These are phyloP conservation scores for Trichonephila clavata DNA, from an alignment of 1,140 invertebrate genomes.

Conservation along the genomic window DNA sequence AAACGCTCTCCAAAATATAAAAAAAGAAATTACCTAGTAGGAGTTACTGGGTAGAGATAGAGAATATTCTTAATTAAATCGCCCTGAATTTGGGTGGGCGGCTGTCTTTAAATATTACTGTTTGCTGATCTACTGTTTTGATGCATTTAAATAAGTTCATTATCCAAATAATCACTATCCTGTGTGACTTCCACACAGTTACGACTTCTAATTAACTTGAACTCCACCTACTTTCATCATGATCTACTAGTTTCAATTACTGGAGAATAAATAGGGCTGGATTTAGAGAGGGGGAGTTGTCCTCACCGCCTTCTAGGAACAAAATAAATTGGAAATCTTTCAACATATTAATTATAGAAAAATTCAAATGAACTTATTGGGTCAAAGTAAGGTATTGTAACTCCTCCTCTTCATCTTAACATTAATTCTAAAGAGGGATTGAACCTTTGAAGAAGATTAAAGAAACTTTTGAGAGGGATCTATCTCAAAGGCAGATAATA, in stretches of 20 bases:
- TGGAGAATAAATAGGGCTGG: no score
- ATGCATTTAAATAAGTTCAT: conserved; percentile 50
- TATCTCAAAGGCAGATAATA: no score
- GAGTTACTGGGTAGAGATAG: neutral
- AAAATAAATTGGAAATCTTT: neutral
- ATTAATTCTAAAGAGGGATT: no score
- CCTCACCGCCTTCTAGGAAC: neutral
- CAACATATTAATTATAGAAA: no score
- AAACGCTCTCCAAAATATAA: neutral
- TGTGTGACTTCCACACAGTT: neutral
- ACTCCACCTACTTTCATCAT: neutral
- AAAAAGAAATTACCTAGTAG: neutral
- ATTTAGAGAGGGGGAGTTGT: neutral
- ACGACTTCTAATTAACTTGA: neutral
- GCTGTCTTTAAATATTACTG: neutral
- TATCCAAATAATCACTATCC: neutral
- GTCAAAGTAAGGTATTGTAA: no score
- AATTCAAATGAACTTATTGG: no score
- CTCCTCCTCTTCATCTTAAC: no score
- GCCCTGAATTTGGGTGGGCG: neutral
- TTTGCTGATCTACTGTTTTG: neutral
- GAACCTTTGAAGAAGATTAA: no score
- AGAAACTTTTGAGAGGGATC: no score
- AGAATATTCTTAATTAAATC: conserved; percentile 10
- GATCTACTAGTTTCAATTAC: no score